A percentile compares a stretch with the other conserved stretches of the same genome.
These are phyloP conservation scores for Festucalex cinctus DNA, from an alignment of 2,113 vertebrate genomes.

Conservation along the genomic window DNA sequence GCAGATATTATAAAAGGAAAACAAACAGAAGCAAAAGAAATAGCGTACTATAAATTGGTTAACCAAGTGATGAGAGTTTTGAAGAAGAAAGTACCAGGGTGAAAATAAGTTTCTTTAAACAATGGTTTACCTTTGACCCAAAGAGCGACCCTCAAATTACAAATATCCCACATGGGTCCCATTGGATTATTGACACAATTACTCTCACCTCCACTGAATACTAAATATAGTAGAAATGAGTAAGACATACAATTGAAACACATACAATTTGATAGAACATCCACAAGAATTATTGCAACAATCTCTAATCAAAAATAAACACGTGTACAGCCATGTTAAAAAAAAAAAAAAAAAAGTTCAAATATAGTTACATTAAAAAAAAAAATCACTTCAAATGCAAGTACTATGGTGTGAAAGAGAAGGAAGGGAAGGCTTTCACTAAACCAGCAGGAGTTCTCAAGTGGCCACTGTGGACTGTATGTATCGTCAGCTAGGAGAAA, in stretches of 20 bases:
- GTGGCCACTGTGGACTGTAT: conserved; percentile 37
- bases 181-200: conserved; percentile 52
- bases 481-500: conserved; percentile 53
- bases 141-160: conserved; percentile 27
- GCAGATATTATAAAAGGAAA: conserved; percentile 26
- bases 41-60: conserved; percentile 16
- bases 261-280: conserved; percentile 59
- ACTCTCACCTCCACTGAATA: conserved; percentile 49
- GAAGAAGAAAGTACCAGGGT: conserved; percentile 42
- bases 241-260: conserved; percentile 52
- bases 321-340: conserved; percentile 60
- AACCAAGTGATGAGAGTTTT: conserved; percentile 31
- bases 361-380: conserved; percentile 48
- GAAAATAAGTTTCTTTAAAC: conserved; percentile 17
- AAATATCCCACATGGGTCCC: conserved; percentile 16
- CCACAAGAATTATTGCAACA: conserved; percentile 74
- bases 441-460: conserved; percentile 55
- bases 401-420: conserved; percentile 59
- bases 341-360: conserved; percentile 49
- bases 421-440: conserved; percentile 46
- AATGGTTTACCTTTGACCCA: conserved; percentile 22
- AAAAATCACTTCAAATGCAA: conserved; percentile 67
- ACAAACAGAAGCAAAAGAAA: conserved; percentile 19
- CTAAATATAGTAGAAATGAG: conserved; percentile 58
- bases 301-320: conserved; percentile 69